phyloP scores from a whole-genome alignment of 2,888 invertebrate genomes.

The Hirtodrosophila trivittata region DNA sequence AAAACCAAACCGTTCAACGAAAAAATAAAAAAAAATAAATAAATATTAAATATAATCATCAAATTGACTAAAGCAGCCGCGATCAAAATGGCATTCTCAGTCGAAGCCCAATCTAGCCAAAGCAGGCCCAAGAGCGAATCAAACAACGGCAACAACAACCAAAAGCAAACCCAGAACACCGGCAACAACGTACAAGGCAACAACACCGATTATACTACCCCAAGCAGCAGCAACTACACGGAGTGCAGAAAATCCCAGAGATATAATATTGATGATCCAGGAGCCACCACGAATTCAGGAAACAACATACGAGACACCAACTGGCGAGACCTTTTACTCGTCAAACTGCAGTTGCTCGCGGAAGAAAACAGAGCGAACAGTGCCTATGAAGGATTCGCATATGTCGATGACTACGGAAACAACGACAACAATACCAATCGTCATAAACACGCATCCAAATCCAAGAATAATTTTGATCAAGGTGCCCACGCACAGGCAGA shows the following conservation, averaged over 20 bases:
- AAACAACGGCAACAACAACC: slow-evolving; percentile 51
- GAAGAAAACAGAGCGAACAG: slow-evolving; percentile 62
- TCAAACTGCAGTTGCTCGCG: slow-evolving; percentile 60
- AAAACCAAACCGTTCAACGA: slow-evolving; percentile 60
- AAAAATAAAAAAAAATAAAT: slow-evolving; percentile 4
- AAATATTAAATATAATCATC: slow-evolving; percentile 13
- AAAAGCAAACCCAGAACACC: slow-evolving; percentile 32
- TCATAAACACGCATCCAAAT: slow-evolving; percentile 63
- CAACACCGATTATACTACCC: slow-evolving; percentile 34
- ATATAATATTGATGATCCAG: slow-evolving; percentile 81
- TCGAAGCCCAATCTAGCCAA: slow-evolving; percentile 77
- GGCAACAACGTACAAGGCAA: slow-evolving; percentile 24
- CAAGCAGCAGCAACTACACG: slow-evolving; percentile 57
- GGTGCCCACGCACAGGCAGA: slow-evolving; percentile 45
- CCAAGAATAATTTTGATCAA: slow-evolving; percentile 67
- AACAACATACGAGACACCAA: slow-evolving; percentile 54
- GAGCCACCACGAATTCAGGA: slow-evolving; percentile 72
- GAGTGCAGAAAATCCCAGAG: slow-evolving; percentile 72
- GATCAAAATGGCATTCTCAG: slow-evolving; percentile 82
- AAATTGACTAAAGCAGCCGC: slow-evolving; percentile 66
- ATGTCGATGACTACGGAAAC: slow-evolving; percentile 18
- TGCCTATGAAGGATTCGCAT: slow-evolving; percentile 47
- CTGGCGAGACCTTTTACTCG: slow-evolving; percentile 52
- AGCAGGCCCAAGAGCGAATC: slow-evolving; percentile 75
- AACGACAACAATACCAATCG: slow-evolving; percentile 62